These are phyloP conservation scores for Sesia apiformis DNA, from an alignment of 2,888 invertebrate species.

Conservation along the genomic window DNA sequence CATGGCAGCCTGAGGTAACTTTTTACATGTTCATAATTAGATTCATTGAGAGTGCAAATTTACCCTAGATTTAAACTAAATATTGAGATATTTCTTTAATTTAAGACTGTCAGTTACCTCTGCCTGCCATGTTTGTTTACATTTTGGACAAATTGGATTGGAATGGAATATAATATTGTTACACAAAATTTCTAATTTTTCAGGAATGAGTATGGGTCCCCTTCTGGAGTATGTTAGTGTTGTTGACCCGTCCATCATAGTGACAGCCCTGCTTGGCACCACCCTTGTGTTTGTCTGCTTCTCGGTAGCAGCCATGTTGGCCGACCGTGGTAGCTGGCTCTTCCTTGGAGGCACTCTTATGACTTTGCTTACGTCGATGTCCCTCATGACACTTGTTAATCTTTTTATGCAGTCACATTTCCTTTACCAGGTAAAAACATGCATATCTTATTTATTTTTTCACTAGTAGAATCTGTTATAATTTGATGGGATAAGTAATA, in stretches of 20 bases:
- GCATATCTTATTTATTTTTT: too few species aligned
- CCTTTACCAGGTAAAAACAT: constrained; percentile 80
- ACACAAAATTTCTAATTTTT: constrained; percentile 16
- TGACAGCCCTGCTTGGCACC: constrained; percentile 90
- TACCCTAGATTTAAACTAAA: too few species aligned
- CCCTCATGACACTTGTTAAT: constrained; percentile 86
- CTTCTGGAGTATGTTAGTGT: constrained; percentile 85
- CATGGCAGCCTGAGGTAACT: too few species aligned
- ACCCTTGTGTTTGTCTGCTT: constrained; percentile 94
- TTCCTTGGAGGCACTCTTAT: constrained; percentile 92
- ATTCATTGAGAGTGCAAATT: too few species aligned
- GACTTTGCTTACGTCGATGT: constrained; percentile 86
- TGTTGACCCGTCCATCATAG: constrained; percentile 90
- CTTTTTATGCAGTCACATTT: constrained; percentile 89
- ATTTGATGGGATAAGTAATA: too few species aligned
- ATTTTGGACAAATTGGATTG: too few species aligned
- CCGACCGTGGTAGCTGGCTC: constrained; percentile 90
- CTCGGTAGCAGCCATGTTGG: constrained; percentile 89
- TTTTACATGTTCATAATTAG: too few species aligned
- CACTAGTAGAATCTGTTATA: too few species aligned
- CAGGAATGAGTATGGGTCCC: constrained; percentile 92
- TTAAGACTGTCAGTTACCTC: too few species aligned
- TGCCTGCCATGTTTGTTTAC: too few species aligned
- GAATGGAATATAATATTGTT: too few species aligned
- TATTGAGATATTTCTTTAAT: too few species aligned